Base-by-base conservation (phyloP, 1,140 invertebrate genomes). In the Carposina sasakii region DNA sequence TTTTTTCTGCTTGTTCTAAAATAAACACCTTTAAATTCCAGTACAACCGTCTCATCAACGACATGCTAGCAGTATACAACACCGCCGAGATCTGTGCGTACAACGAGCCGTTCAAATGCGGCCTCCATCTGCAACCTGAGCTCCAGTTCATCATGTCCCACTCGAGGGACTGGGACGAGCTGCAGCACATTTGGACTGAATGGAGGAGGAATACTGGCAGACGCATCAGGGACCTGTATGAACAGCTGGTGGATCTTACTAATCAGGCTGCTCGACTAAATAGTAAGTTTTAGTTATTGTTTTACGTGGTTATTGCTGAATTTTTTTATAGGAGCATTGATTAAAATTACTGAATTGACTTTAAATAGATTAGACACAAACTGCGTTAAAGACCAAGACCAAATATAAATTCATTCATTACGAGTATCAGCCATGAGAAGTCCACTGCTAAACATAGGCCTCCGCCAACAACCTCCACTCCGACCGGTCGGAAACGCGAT, bases 31-130 rank as follows among this genome's bases (percentile, higher is more conserved):
- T 17, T 13, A 23, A 16, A 48, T 87, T 87, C 1, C 82, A 96
- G 94, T 95, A 95, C 73, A 95, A 95, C 77, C 88, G 92, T 13
- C 77, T 96, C 13, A 91, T 94, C 48, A 94, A 95, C 65, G 92
- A 95, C 58, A 96, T 97, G 95, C 83, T 96, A 26, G 90, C 92
- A 1, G 91, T 96, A 12, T 97, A 95, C 83, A 95, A 95, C 64
- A 90, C 88, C n/a, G 94, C 94, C 1, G 92, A 91, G 30, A 91
- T 96, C 40, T 96, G 94, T 68, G 92, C 91, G 1, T 92, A 92
- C 76, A 92, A 94, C 66, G 91, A 95, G 64, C 93, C 92, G 0
- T 91, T 94, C 67, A 87, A 90, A 50, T 96, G 94, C 61, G 92
- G 92, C 13, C 82, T 96, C 0, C 88, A 90, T 34, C 81, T 96